These are phyloP conservation scores for Myopa testacea DNA, from an alignment of 2,888 invertebrate genomes.

Conservation along the genomic window DNA sequence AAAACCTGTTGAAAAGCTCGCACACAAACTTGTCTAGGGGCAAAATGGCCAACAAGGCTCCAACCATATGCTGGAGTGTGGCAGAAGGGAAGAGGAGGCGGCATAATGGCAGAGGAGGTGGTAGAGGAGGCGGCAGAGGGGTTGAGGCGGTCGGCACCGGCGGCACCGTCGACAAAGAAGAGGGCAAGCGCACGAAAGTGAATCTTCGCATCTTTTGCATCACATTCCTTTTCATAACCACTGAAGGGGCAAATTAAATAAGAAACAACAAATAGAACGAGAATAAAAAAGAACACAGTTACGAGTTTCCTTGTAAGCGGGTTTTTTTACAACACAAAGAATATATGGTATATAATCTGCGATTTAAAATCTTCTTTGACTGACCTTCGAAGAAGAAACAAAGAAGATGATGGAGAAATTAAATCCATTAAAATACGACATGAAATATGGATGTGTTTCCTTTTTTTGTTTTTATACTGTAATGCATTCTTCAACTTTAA, in stretches of 20 bases:
- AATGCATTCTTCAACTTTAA: too few relatives aligned
- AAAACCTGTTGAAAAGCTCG: conserved; percentile 15
- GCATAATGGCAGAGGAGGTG: background rate
- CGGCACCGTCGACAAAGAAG: too few relatives aligned
- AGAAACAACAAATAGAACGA: background rate
- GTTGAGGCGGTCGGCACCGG: background rate
- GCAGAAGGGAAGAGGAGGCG: background rate
- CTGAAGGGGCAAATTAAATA: background rate
- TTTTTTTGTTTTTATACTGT: too few relatives aligned
- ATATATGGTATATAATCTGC: background rate
- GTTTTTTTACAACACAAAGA: background rate
- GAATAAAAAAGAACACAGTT: background rate
- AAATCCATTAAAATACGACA: too few relatives aligned
- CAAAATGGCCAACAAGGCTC: background rate
- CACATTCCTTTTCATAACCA: background rate
- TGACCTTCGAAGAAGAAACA: too few relatives aligned
- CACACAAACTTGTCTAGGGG: background rate
- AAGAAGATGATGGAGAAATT: too few relatives aligned
- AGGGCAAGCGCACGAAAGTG: conserved; percentile 12
- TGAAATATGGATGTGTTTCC: too few relatives aligned
- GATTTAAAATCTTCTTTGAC: background rate
- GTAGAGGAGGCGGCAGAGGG: background rate
- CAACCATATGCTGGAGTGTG: background rate
- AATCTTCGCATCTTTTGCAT: background rate
- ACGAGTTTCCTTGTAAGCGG: background rate